Evolutionary conservation across 1,140 invertebrate species (phyloP).

Genomic region (Cecropterus lyciades): DNA sequence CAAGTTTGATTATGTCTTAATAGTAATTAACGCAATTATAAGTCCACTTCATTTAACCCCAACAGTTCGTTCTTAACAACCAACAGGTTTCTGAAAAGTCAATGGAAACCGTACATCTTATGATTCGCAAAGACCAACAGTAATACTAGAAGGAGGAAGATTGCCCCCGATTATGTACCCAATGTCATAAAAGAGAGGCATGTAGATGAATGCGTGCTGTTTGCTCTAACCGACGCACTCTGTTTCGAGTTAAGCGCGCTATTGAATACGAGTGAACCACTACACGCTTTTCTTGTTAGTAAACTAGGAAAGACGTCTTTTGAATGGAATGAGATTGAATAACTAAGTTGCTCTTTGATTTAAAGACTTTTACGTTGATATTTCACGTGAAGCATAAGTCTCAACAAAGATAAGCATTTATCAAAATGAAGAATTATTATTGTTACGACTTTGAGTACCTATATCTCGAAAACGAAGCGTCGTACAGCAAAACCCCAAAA

Average conservation of each 20-base stretch:
- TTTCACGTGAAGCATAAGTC: too few species aligned
- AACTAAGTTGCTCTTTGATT: constrained; percentile 62
- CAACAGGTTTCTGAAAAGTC: constrained; percentile 14
- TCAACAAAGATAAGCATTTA: too few species aligned
- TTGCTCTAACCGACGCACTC: constrained; percentile 63
- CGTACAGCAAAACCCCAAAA: too few species aligned
- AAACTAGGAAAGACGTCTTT: constrained; percentile 39
- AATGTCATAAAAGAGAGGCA: constrained; percentile 46
- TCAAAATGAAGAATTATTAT: too few species aligned
- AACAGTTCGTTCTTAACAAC: neutral
- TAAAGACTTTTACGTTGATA: neutral
- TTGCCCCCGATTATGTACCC: constrained; percentile 58
- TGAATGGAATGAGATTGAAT: constrained; percentile 56
- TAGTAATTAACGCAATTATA: too few species aligned
- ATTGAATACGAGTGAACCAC: constrained; percentile 45
- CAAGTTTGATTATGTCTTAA: too few species aligned
- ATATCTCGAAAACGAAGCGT: too few species aligned
- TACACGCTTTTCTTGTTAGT: constrained; percentile 44
- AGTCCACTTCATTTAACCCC: too few species aligned
- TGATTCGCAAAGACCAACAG: constrained; percentile 21
- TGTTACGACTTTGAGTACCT: too few species aligned
- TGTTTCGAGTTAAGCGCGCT: constrained; percentile 58
- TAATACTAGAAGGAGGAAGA: constrained; percentile 33
- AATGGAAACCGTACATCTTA: constrained; percentile 37
- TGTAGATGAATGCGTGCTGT: constrained; percentile 68